A percentile compares a stretch with the other conserved stretches of the same genome.
Conservation (phyloP, 2,113 vertebrate species). For the Columba livia region DNA sequence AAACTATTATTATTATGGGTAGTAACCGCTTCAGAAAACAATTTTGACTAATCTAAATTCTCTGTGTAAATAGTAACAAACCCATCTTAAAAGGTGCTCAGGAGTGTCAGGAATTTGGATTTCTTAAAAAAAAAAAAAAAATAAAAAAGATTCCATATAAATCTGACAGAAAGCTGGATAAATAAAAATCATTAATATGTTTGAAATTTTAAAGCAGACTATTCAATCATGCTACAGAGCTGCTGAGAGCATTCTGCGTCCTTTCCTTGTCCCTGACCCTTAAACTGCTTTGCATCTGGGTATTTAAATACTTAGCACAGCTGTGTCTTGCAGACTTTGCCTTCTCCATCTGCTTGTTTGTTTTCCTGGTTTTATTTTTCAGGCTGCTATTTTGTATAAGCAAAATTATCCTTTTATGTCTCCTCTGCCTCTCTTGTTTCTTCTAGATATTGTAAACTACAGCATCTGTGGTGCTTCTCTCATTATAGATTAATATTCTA, state of each 20-base stretch:
- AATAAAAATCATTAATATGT: neutral
- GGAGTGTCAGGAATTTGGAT: neutral
- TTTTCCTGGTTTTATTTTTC: slow-evolving; percentile 76
- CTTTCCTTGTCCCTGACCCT: slow-evolving; percentile 39
- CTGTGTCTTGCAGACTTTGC: slow-evolving; percentile 67
- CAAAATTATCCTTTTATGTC: slow-evolving; percentile 78
- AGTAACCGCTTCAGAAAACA: slow-evolving; percentile 8
- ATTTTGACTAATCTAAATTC: neutral
- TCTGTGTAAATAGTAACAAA: neutral
- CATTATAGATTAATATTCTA: slow-evolving; percentile 51
- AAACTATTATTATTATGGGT: slow-evolving; percentile 20
- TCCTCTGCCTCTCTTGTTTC: slow-evolving; percentile 60
- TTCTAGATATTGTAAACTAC: slow-evolving; percentile 59
- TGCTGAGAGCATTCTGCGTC: neutral
- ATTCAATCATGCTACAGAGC: neutral
- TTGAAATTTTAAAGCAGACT: slow-evolving; percentile 7
- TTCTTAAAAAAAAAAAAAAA: neutral
- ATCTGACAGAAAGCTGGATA: neutral
- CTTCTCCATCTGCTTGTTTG: slow-evolving; percentile 81
- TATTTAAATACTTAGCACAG: slow-evolving; percentile 74
- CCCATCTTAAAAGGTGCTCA: neutral
- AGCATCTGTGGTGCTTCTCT: slow-evolving; percentile 55
- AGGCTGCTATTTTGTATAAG: slow-evolving; percentile 80
- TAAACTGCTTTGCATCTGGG: slow-evolving; percentile 73
- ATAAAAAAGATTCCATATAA: neutral